Evolutionary conservation across 64 coral and sea anemone genomes (phyloP), one percentile per base, ranked within the genome.

Genomic region (Dendronephthya gigantea): DNA sequence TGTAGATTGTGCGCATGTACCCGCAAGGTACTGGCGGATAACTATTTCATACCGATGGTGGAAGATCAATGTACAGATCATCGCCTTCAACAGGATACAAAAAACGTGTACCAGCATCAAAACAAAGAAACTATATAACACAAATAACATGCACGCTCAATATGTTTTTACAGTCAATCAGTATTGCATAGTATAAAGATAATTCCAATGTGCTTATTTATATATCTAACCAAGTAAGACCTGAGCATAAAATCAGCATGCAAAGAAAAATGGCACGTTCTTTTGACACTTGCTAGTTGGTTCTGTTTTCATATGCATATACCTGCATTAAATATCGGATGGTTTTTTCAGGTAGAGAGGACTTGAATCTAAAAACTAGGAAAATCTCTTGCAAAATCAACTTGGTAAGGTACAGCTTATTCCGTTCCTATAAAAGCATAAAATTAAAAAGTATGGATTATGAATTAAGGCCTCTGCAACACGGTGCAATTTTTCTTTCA

Each of bases 331-430:
- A 39, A 17, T 90, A 92, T 39, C 92, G 94, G n/a, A 97, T 89
- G 84, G 90, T 93, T 6, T 87, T 59, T 37, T 97, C 94, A 25
- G 94, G 94, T 36, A 97, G 82, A 25, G 85, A 93, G 7, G 94
- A 93, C 25, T 89, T 88, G 82, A 97, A 97, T 28, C 89, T 92
- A 28, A 97, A 88, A 1, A 91, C 94, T 2, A 90, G 88, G 0
- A 97, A 86, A 48, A 97, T 75, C 27, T 93, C 94, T 87, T 89
- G 45, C 37, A 97, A 89, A 32, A 97, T 91, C 37, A 89, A 84
- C 12, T 91, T 92, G 39, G 94, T 97, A 39, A 97, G 91, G 75
- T 90, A 97, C 19, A 97, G 87, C 35, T 93, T 97, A 86, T 97
- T 88, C 6, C 90, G 89, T 35, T 97, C 94, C 94, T 90, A 16